Evolutionary conservation across 2,113 vertebrate genomes (phyloP).

Genomic region (Mustelus asterias): DNA sequence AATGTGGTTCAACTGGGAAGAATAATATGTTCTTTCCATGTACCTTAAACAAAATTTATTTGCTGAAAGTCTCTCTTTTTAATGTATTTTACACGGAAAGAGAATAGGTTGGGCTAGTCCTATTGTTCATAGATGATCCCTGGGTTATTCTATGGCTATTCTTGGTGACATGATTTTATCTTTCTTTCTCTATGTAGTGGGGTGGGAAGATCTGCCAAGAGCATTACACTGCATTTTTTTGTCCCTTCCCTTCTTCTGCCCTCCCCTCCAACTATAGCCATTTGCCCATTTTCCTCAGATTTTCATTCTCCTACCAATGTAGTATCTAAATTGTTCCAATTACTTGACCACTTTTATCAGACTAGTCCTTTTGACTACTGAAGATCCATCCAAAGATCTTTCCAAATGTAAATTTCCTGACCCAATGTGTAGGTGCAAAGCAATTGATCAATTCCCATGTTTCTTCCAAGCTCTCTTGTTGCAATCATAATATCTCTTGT

Average conservation of each 20-base stretch:
- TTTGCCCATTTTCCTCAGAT: not conserved
- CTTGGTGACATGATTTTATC: not conserved
- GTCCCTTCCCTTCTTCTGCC: not conserved
- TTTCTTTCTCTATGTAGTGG: not conserved
- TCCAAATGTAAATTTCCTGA: not conserved
- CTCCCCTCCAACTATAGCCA: not conserved
- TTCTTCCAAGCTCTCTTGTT: not conserved
- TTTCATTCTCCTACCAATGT: not conserved
- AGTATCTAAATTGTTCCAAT: not conserved
- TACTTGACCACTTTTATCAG: not conserved
- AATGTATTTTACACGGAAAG: not conserved
- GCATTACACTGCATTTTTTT: not conserved
- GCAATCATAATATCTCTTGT: not conserved
- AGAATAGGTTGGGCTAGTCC: not conserved
- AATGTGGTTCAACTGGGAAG: not conserved
- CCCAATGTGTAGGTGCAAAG: not conserved
- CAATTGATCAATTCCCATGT: not conserved
- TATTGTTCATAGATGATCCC: not conserved
- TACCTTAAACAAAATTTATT: no score
- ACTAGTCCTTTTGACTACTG: not conserved
- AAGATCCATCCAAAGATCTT: not conserved
- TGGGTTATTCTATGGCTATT: not conserved
- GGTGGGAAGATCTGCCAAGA: not conserved
- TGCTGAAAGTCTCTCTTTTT: not conserved
- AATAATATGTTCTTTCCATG: not conserved